Evolutionary conservation across 2,797 vertebrate genomes (phyloP).

Genomic region (Choloepus didactylus): DNA sequence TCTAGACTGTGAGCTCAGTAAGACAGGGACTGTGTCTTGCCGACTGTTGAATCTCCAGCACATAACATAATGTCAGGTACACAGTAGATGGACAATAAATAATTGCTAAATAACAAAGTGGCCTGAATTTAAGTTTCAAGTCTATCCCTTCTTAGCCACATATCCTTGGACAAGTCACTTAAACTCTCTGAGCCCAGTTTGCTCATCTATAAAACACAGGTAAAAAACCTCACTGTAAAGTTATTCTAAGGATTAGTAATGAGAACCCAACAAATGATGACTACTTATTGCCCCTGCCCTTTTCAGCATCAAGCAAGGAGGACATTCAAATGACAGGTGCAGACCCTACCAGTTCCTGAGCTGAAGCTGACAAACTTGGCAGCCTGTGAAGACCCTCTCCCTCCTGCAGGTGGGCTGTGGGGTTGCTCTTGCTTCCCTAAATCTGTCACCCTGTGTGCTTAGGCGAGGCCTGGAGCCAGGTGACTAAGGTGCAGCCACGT

Average conservation of each 20-base stretch:
- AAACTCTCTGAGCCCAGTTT: neutral
- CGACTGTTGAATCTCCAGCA: neutral
- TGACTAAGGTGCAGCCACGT: neutral
- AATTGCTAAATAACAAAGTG: neutral
- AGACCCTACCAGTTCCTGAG: neutral
- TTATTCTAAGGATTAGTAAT: neutral
- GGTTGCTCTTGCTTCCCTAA: neutral
- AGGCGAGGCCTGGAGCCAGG: neutral
- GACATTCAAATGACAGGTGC: neutral
- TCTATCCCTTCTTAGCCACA: neutral
- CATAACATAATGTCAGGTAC: neutral
- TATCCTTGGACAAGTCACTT: neutral
- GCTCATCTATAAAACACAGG: neutral
- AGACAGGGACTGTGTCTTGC: neutral
- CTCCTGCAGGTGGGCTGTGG: neutral
- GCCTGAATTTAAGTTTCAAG: neutral
- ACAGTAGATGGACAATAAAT: too few species aligned
- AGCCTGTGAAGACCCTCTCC: fast-evolving
- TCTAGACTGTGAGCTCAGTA: neutral
- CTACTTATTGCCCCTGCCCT: neutral
- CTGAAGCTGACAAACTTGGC: neutral
- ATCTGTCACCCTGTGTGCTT: too few species aligned
- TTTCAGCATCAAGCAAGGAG: neutral
- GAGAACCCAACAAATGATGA: neutral
- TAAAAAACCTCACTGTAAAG: neutral